phyloP scores from a whole-genome alignment of 1,140 invertebrate genomes.

The Papilio machaon region DNA sequence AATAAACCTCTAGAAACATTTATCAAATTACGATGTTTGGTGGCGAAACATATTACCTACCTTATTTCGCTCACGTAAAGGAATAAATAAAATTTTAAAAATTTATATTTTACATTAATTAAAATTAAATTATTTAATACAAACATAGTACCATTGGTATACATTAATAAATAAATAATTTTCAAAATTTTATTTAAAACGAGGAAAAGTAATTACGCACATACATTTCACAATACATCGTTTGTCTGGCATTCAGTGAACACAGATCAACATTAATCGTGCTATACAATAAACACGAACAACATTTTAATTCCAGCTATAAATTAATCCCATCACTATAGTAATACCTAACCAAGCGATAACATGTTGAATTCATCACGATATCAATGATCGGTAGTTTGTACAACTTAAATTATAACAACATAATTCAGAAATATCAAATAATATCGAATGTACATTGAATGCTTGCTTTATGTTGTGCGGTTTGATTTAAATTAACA shows the following conservation, averaged over 20 bases:
- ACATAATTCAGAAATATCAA: background rate
- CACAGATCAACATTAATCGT: conserved; percentile 33
- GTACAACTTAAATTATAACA: conserved; percentile 7
- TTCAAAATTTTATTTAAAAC: background rate
- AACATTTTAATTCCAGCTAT: conserved; percentile 27
- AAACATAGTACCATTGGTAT: background rate
- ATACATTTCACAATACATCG: conserved; percentile 6
- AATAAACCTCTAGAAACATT: no score
- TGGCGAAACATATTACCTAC: no score
- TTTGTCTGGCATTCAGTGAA: background rate
- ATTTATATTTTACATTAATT: no score
- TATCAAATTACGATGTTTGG: no score
- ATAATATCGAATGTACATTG: background rate
- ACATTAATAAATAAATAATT: no score
- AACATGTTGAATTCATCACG: conserved; percentile 18
- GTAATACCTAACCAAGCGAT: conserved; percentile 17
- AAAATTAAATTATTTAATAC: no score
- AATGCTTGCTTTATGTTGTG: background rate
- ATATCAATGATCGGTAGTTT: conserved; percentile 7
- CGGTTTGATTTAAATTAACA: conserved; percentile 1
- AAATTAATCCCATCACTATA: conserved; percentile 8
- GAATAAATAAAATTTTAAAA: no score
- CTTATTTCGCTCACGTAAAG: no score
- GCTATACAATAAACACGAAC: conserved; percentile 29
- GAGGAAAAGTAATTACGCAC: background rate